Conservation (phyloP, 2,113 vertebrate genomes). For the Pangasianodon gigas region DNA sequence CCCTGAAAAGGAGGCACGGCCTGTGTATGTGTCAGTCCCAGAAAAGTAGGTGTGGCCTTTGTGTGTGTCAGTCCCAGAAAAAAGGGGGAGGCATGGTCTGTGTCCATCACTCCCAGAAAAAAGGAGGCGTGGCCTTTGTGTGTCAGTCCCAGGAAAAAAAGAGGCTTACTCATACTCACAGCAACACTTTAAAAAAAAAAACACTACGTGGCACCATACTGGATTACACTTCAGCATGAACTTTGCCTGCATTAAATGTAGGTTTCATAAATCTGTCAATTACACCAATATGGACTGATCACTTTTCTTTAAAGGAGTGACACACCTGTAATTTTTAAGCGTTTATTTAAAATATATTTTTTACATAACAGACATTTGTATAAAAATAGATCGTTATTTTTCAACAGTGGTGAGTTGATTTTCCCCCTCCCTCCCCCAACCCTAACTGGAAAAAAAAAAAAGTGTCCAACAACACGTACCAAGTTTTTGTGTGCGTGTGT, state of each 20-base stretch:
- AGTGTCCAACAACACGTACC: background rate
- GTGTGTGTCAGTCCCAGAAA: background rate
- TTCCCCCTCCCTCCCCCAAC: background rate
- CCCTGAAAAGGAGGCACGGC: no score
- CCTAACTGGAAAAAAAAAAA: background rate
- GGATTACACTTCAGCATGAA: background rate
- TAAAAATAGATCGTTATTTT: conserved; percentile 48
- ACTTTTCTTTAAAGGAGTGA: background rate
- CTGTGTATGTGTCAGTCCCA: no score
- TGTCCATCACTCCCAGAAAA: background rate
- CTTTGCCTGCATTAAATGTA: background rate
- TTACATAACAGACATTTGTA: conserved; percentile 28
- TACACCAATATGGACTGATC: background rate
- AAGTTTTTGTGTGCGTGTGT: background rate
- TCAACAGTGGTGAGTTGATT: conserved; percentile 31
- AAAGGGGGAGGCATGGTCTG: no score
- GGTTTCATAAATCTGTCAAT: background rate
- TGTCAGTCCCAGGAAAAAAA: background rate
- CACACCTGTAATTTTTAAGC: background rate
- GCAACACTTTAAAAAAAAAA: no score
- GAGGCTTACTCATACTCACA: no score
- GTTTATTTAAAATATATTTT: conserved; percentile 34
- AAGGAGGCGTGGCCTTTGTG: background rate
- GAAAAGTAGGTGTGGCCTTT: background rate
- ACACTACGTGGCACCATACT: no score